Conservation (phyloP, 2,888 invertebrate species). For the Tromatobia lineatoria region DNA sequence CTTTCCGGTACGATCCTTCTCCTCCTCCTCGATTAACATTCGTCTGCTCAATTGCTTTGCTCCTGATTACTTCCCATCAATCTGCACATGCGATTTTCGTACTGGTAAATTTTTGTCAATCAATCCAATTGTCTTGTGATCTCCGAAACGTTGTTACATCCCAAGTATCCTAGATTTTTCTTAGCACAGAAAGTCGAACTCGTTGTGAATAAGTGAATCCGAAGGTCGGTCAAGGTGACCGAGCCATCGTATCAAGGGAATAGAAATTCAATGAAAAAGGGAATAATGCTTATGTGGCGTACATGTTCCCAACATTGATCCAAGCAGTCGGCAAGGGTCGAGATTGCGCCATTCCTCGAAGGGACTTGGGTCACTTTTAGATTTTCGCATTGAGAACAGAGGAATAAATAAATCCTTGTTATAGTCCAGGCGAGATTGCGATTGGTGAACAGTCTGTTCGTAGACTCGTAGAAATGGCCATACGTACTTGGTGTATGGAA, state of each 20-base stretch:
- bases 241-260: background rate
- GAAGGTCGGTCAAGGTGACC: background rate
- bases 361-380: background rate
- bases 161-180: background rate
- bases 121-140: background rate
- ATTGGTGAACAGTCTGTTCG: slow-evolving; percentile 14
- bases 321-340: background rate
- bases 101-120: background rate
- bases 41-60: slow-evolving; percentile 24
- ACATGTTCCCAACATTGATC: background rate
- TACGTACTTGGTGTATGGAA: background rate
- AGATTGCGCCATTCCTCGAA: slow-evolving; percentile 20
- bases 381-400: slow-evolving; percentile 8
- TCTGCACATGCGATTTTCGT: background rate
- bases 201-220: background rate
- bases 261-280: background rate
- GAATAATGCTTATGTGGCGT: background rate
- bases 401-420: slow-evolving; percentile 56
- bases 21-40: slow-evolving; percentile 38
- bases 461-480: slow-evolving; percentile 14
- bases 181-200: background rate
- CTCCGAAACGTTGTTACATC: background rate
- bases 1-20: slow-evolving; percentile 39
- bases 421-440: slow-evolving; percentile 39
- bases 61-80: background rate